A percentile compares a stretch with the other conserved stretches of the same genome.
These are phyloP conservation scores for Acrossocheilus wenchowensis DNA, from an alignment of 2,797 vertebrate genomes.

Conservation along the genomic window DNA sequence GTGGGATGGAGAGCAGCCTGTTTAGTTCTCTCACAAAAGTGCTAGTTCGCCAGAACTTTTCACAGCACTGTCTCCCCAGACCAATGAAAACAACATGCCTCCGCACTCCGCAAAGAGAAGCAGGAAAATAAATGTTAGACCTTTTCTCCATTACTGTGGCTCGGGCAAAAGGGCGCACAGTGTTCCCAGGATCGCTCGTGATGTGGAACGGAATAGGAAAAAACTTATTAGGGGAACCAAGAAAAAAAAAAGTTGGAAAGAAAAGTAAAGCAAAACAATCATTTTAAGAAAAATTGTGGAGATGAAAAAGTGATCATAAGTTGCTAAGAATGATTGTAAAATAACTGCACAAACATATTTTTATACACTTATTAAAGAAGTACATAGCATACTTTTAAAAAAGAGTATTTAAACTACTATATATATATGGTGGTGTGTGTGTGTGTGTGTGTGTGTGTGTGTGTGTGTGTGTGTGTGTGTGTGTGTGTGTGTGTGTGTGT, in stretches of 20 bases:
- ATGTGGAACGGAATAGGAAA: conserved; percentile 51
- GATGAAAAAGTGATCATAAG: not conserved
- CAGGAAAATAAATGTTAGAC: conserved; percentile 60
- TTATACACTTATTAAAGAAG: not conserved
- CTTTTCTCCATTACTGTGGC: conserved; percentile 50
- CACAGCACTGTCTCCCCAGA: conserved; percentile 46
- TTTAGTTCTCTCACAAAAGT: conserved; percentile 47
- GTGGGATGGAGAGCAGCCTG: conserved; percentile 42
- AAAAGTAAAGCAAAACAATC: conserved; percentile 42
- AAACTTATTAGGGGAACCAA: conserved; percentile 34
- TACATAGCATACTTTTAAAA: no score
- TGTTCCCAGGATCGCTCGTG: conserved; percentile 47
- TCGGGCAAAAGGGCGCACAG: conserved; percentile 43
- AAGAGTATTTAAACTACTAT: no score
- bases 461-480: no score
- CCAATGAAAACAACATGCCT: conserved; percentile 59
- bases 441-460: no score
- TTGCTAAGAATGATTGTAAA: not conserved
- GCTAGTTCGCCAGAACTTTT: conserved; percentile 44
- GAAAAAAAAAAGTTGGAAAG: conserved; percentile 17
- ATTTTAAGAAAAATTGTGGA: conserved; percentile 7
- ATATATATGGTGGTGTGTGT: no score
- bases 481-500: no score
- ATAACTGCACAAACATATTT: not conserved
- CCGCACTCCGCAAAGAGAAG: conserved; percentile 39